Percentiles rank a stretch among this genome's conserved stretches.
Conservation (phyloP, 2,888 invertebrate genomes). For the Platypus cylindrus region DNA sequence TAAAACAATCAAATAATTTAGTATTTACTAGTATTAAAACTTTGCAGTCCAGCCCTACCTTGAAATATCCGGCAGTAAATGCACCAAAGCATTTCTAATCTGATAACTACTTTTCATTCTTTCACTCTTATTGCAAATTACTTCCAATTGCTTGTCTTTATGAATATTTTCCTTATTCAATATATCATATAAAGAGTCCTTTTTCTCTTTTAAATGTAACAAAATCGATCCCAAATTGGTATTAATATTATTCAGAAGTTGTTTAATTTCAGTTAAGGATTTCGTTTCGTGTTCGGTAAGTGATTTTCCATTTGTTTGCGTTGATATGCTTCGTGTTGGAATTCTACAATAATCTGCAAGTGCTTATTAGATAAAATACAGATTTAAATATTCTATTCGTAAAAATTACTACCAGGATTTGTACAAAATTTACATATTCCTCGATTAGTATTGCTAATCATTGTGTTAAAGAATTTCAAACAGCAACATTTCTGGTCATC, state of each 20-base stretch:
- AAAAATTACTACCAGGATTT: too few relatives aligned
- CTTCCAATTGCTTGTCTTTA: slow-evolving; percentile 3
- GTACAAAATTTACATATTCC: slow-evolving; percentile 4
- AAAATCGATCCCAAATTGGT: slow-evolving; percentile 10
- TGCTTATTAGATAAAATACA: too few relatives aligned
- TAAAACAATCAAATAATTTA: too few relatives aligned
- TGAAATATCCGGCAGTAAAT: slow-evolving; percentile 9
- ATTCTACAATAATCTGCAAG: too few relatives aligned
- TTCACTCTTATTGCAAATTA: not conserved
- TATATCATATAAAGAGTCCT: slow-evolving; percentile 9
- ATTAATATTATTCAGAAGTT: slow-evolving; percentile 10
- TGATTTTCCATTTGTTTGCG: slow-evolving; percentile 2
- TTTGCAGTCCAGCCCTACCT: too few relatives aligned
- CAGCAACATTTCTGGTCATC: slow-evolving; percentile 10
- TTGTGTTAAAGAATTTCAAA: slow-evolving; percentile 8
- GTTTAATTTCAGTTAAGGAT: slow-evolving; percentile 11
- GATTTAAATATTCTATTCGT: too few relatives aligned
- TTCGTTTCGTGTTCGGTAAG: slow-evolving; percentile 3
- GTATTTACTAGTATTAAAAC: too few relatives aligned
- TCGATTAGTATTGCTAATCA: slow-evolving; percentile 7
- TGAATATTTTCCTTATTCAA: slow-evolving; percentile 6
- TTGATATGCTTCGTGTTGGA: too few relatives aligned
- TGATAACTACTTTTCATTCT: slow-evolving; percentile 5
- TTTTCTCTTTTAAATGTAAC: slow-evolving; percentile 9
- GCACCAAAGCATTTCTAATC: not conserved